Evolutionary conservation across 2,888 invertebrate genomes (phyloP).

Genomic region (Cinara cedri): DNA sequence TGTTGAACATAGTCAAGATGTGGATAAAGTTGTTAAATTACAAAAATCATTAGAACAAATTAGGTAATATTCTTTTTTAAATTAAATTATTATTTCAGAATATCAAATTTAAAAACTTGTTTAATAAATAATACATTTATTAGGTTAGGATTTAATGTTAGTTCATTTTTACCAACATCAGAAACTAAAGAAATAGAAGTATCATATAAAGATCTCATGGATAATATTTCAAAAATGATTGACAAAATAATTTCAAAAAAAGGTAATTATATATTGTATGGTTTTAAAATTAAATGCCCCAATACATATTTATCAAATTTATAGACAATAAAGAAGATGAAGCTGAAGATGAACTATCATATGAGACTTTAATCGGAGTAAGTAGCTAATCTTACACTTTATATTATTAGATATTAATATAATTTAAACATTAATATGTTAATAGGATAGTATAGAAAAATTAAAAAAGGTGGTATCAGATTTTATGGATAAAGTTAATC

Average conservation of each 20-base stretch:
- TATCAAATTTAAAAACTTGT: not conserved
- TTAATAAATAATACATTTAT: not conserved
- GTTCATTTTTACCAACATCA: constrained; percentile 9
- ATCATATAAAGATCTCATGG: constrained; percentile 4
- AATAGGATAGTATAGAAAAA: constrained; percentile 6
- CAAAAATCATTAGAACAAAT: constrained; percentile 27
- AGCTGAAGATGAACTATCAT: not conserved
- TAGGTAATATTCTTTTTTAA: constrained; percentile 10
- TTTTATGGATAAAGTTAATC: constrained; percentile 24
- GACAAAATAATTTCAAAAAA: constrained; percentile 17
- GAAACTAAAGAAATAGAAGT: constrained; percentile 11
- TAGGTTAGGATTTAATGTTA: constrained; percentile 36
- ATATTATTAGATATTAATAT: not conserved
- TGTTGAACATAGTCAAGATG: constrained; percentile 5
- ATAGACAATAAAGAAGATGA: not conserved
- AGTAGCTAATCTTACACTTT: not conserved
- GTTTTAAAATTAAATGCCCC: not conserved
- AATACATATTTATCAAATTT: not conserved
- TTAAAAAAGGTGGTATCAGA: not conserved
- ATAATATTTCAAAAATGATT: constrained; percentile 14
- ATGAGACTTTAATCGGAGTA: constrained; percentile 16
- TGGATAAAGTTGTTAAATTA: constrained; percentile 14
- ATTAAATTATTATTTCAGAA: not conserved
- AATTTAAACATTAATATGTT: not conserved
- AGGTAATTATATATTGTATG: constrained; percentile 21